Conservation (phyloP, 2,888 invertebrate genomes). For the Dryobota labecula region DNA sequence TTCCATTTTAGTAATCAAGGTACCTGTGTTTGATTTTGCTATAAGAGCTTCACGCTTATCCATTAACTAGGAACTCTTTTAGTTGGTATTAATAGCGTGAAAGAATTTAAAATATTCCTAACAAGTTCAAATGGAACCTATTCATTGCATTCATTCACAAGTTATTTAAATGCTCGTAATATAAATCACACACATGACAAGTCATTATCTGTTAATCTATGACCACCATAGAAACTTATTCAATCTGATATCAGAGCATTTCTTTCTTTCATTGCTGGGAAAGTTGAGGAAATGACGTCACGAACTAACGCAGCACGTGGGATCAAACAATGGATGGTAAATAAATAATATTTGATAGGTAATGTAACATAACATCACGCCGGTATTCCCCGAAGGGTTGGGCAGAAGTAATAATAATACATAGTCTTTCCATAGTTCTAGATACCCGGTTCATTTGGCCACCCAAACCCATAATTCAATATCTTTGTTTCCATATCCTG, state of each 20-base stretch:
- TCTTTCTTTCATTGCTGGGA: slow-evolving; percentile 39
- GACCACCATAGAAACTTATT: slow-evolving; percentile 37
- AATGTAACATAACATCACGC: not conserved
- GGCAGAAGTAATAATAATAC: too few relatives aligned
- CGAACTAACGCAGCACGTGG: not conserved
- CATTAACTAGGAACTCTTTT: not conserved
- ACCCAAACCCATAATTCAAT: too few relatives aligned
- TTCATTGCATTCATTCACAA: slow-evolving; percentile 17
- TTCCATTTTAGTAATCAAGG: not conserved
- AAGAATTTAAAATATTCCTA: slow-evolving; percentile 19
- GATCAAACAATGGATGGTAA: not conserved
- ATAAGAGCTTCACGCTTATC: not conserved
- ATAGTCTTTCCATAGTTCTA: too few relatives aligned
- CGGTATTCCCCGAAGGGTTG: too few relatives aligned
- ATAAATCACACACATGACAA: slow-evolving; percentile 44
- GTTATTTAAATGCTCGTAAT: slow-evolving; percentile 22
- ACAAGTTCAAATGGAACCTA: not conserved
- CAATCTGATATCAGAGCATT: slow-evolving; percentile 47
- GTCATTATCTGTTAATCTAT: slow-evolving; percentile 35
- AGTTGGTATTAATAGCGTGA: not conserved
- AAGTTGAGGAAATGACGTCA: slow-evolving; percentile 30
- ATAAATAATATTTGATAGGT: not conserved
- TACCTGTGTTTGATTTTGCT: not conserved
- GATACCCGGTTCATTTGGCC: too few relatives aligned
- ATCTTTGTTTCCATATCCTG: too few relatives aligned